phyloP scores from a whole-genome alignment of 2,113 vertebrate genomes.

The Saguinus imperator region DNA sequence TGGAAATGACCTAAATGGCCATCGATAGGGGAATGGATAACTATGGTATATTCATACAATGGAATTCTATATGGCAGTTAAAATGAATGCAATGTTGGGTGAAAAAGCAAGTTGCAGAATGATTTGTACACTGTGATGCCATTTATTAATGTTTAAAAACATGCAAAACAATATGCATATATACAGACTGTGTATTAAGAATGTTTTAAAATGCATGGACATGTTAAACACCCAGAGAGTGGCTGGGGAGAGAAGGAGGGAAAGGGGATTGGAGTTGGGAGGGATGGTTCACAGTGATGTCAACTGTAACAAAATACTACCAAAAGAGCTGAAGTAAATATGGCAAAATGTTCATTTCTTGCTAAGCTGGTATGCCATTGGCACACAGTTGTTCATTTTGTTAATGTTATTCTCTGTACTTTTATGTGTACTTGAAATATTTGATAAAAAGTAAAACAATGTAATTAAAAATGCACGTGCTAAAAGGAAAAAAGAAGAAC shows the following conservation, averaged over 20 bases:
- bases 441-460: constrained; percentile 21
- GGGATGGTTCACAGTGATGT: background rate
- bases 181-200: background rate
- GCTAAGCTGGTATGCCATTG: background rate
- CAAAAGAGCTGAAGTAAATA: constrained; percentile 45
- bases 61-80: constrained; percentile 25
- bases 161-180: constrained; percentile 37
- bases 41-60: constrained; percentile 61
- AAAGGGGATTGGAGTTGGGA: background rate
- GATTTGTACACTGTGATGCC: constrained; percentile 33
- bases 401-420: constrained; percentile 21
- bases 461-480: constrained; percentile 3
- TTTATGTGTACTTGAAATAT: constrained; percentile 14
- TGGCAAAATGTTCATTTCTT: constrained; percentile 48
- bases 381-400: background rate
- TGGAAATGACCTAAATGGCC: constrained; percentile 15
- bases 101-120: constrained; percentile 65
- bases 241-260: constrained; percentile 5
- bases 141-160: constrained; percentile 49
- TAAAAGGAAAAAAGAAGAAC: background rate
- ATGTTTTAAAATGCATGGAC: constrained; percentile 33
- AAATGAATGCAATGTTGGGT: constrained; percentile 50
- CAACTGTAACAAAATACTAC: background rate
- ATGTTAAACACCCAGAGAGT: constrained; percentile 15
- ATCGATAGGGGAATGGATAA: constrained; percentile 45